Conservation (phyloP, 2,888 invertebrate genomes). For the Vanessa cardui region DNA sequence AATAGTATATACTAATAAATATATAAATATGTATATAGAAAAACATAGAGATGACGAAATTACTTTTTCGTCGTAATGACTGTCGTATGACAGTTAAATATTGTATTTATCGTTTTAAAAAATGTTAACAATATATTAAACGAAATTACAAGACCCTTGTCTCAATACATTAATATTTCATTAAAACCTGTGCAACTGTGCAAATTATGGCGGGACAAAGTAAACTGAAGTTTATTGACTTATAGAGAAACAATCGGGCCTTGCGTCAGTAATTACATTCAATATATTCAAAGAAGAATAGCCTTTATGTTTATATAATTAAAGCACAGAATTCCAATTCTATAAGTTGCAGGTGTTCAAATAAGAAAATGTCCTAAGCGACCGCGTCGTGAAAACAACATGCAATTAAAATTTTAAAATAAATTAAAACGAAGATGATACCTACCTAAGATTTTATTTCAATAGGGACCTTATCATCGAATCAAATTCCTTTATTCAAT, state of each 20-base stretch:
- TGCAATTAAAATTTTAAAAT: neutral
- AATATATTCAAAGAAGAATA: neutral
- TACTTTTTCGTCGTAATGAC: no score
- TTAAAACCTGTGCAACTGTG: conserved; percentile 22
- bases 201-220: conserved; percentile 28
- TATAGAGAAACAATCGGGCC: conserved; percentile 12
- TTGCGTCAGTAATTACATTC: conserved; percentile 22
- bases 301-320: neutral
- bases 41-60: no score
- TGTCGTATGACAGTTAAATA: no score
- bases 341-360: neutral
- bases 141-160: neutral
- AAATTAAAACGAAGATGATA: no score
- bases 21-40: no score
- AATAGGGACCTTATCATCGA: no score
- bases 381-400: neutral
- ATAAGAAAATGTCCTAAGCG: neutral
- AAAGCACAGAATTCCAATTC: neutral
- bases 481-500: no score
- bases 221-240: conserved; percentile 21
- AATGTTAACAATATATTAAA: neutral
- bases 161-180: conserved; percentile 10
- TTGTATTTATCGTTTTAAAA: neutral
- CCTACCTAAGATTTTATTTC: no score
- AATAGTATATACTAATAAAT: no score